Evolutionary conservation across 2,888 invertebrate species (phyloP).

Genomic region (Notodonta ziczac): DNA sequence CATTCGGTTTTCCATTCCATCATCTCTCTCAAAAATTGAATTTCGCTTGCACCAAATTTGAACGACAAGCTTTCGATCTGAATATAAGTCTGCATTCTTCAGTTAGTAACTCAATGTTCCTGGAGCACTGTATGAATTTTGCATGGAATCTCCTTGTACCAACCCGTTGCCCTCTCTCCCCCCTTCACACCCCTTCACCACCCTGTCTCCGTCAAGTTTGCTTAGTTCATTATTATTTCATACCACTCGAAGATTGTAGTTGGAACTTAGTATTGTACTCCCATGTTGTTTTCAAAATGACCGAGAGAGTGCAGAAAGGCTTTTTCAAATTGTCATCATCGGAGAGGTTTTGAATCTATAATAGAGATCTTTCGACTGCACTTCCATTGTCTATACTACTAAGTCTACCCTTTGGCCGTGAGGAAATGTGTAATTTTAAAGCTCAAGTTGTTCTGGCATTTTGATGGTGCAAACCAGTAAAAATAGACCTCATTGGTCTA

Average conservation of each 20-base stretch:
- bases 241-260: conserved; percentile 13
- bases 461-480: not conserved
- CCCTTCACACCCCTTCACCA: conserved; percentile 17
- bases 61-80: too few relatives aligned
- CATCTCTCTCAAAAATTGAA: too few relatives aligned
- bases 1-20: too few relatives aligned
- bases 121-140: conserved; percentile 33
- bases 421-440: not conserved
- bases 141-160: conserved; percentile 18
- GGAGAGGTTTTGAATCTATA: conserved; percentile 14
- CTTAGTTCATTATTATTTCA: conserved; percentile 34
- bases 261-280: conserved; percentile 19
- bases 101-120: conserved; percentile 13
- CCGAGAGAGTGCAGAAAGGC: conserved; percentile 2
- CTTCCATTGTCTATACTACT: conserved; percentile 10
- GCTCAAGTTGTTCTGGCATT: not conserved
- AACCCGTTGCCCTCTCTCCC: conserved; percentile 4
- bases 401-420: conserved; percentile 2
- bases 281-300: conserved; percentile 18
- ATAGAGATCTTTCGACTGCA: conserved; percentile 7
- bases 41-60: too few relatives aligned
- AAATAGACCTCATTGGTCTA: not conserved
- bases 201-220: conserved; percentile 16
- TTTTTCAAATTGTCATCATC: conserved; percentile 20
- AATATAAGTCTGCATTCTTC: not conserved